Evolutionary conservation across 1,140 invertebrate species (phyloP).

Genomic region (Leptestheria dahalacensis): DNA sequence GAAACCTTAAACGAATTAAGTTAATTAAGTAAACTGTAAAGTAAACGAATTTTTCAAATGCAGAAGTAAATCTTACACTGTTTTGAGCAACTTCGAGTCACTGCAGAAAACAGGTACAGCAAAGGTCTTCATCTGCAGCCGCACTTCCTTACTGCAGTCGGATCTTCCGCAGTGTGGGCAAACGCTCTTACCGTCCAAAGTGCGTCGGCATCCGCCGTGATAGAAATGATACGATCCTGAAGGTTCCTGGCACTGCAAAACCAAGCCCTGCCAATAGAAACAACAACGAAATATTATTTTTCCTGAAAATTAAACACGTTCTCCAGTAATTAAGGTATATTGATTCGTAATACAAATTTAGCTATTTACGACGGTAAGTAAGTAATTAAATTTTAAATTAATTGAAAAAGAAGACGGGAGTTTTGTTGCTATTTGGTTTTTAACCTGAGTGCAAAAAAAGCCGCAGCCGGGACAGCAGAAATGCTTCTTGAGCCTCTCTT

Average conservation of each 20-base stretch:
- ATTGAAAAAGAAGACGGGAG: too few relatives aligned
- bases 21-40: too few relatives aligned
- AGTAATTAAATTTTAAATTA: too few relatives aligned
- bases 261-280: constrained; percentile 38
- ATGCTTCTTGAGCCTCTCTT: constrained; percentile 55
- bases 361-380: too few relatives aligned
- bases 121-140: constrained; percentile 38
- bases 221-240: constrained; percentile 42
- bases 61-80: constrained; percentile 25
- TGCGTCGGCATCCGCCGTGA: constrained; percentile 52
- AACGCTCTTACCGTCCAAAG: constrained; percentile 33
- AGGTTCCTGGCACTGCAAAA: constrained; percentile 45
- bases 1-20: too few relatives aligned
- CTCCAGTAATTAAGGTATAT: too few relatives aligned
- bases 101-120: constrained; percentile 37
- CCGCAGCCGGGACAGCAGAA: constrained; percentile 84
- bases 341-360: too few relatives aligned
- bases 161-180: constrained; percentile 67
- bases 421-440: too few relatives aligned
- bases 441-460: constrained; percentile 80
- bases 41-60: too few relatives aligned
- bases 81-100: constrained; percentile 31
- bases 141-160: constrained; percentile 36
- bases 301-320: too few relatives aligned
- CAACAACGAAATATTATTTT: too few relatives aligned